These are phyloP conservation scores for Lydus trimaculatus DNA, from an alignment of 2,888 invertebrate genomes.

Conservation along the genomic window DNA sequence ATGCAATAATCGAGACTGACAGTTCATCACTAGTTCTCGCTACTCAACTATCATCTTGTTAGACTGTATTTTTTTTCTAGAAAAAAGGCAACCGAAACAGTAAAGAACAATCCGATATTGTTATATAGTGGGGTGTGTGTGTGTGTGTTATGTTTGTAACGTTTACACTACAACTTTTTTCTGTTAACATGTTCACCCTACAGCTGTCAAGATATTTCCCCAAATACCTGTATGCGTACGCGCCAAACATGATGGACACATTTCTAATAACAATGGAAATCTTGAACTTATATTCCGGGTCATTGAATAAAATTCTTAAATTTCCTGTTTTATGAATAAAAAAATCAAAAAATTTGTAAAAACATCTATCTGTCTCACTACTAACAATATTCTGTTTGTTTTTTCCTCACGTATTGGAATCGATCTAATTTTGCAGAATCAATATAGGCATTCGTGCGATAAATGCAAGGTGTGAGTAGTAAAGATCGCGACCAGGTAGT, in stretches of 20 bases:
- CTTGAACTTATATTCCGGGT: slow-evolving; percentile 21
- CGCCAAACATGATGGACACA: slow-evolving; percentile 38
- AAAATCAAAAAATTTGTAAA: too few relatives aligned
- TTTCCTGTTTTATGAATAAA: neutral
- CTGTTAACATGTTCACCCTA: slow-evolving; percentile 22
- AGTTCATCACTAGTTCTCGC: slow-evolving; percentile 42
- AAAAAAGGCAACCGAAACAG: slow-evolving; percentile 31
- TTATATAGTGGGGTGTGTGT: slow-evolving; percentile 32
- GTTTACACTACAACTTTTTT: slow-evolving; percentile 45
- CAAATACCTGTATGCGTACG: slow-evolving; percentile 21
- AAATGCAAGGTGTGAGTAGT: slow-evolving; percentile 4
- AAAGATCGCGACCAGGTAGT: neutral
- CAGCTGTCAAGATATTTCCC: slow-evolving; percentile 40
- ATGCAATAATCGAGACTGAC: slow-evolving; percentile 40
- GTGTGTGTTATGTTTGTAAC: slow-evolving; percentile 48
- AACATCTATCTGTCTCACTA: too few relatives aligned
- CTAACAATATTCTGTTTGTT: too few relatives aligned
- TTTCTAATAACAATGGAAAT: slow-evolving; percentile 25
- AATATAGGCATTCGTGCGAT: neutral
- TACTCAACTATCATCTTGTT: slow-evolving; percentile 18
- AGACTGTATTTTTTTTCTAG: slow-evolving; percentile 17
- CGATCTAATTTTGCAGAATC: neutral
- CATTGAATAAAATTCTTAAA: slow-evolving; percentile 16
- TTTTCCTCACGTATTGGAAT: neutral
- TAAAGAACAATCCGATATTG: slow-evolving; percentile 38